phyloP scores from a whole-genome alignment of 2,888 invertebrate genomes.

The Papilio demoleus region DNA sequence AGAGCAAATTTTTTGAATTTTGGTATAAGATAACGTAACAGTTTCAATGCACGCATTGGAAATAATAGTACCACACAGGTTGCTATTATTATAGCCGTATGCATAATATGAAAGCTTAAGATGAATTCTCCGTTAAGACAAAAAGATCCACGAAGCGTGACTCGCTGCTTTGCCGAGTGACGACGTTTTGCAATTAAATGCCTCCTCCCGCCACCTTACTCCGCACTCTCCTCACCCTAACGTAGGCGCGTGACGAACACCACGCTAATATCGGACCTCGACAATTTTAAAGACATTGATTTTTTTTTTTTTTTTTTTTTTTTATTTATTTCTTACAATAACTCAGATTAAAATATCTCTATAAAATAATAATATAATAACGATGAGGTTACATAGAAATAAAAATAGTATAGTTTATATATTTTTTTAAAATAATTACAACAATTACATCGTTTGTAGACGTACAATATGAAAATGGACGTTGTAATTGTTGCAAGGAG shows the following conservation, averaged over 20 bases:
- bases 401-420: too few relatives aligned
- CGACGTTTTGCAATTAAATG: conserved; percentile 42
- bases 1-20: neutral
- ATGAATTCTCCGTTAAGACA: conserved; percentile 29
- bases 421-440: too few relatives aligned
- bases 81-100: conserved; percentile 1
- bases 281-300: conserved; percentile 41
- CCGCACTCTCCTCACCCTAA: neutral
- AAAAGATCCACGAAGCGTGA: conserved; percentile 28
- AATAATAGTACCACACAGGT: neutral
- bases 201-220: neutral
- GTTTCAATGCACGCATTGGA: neutral
- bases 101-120: conserved; percentile 27
- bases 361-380: too few relatives aligned
- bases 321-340: too few relatives aligned
- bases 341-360: too few relatives aligned
- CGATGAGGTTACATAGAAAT: too few relatives aligned
- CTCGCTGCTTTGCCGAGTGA: conserved; percentile 36
- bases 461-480: neutral
- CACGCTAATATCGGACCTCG: conserved; percentile 35
- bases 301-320: too few relatives aligned
- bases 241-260: conserved; percentile 22
- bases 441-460: neutral
- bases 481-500: too few relatives aligned
- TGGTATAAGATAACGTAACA: neutral